Percentiles rank a stretch among this genome's conserved stretches.
Evolutionary conservation across 1,140 invertebrate species (phyloP).

Genomic region (Drosophila nigromelanica): DNA sequence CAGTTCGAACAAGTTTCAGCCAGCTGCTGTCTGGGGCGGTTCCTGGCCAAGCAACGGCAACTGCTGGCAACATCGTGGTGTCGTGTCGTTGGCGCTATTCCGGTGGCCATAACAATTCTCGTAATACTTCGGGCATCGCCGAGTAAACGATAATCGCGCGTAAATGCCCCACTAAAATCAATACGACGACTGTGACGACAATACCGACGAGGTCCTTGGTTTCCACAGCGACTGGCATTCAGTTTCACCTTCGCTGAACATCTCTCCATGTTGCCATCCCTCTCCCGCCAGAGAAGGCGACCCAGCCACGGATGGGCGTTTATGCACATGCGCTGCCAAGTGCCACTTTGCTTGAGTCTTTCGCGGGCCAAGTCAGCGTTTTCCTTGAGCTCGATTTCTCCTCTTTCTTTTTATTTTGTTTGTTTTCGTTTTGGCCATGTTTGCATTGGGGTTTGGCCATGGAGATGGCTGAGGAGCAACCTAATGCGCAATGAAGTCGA

Average conservation of each 20-base stretch:
- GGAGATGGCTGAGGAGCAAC: conserved; percentile 2
- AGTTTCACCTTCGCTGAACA: conserved; percentile 68
- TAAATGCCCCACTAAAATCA: conserved; percentile 82
- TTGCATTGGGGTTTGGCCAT: background rate
- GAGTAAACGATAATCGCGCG: conserved; percentile 82
- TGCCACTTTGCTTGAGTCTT: conserved; percentile 20
- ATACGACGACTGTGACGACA: conserved; percentile 68
- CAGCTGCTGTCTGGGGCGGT: conserved; percentile 1
- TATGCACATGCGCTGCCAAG: conserved; percentile 73
- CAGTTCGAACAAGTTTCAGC: conserved; percentile 11
- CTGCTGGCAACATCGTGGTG: conserved; percentile 63
- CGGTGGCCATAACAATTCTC: conserved; percentile 79
- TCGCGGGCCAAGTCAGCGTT: background rate
- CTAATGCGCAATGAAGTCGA: conserved; percentile 53
- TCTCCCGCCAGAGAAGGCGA: conserved; percentile 35
- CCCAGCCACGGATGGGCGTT: conserved; percentile 56
- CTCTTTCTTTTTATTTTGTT: background rate
- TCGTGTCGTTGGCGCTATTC: conserved; percentile 68
- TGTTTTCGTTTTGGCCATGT: too few species aligned
- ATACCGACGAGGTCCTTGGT: conserved; percentile 26
- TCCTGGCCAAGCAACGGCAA: conserved; percentile 24
- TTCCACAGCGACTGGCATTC: conserved; percentile 37
- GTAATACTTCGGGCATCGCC: conserved; percentile 80
- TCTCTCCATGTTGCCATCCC: conserved; percentile 56
- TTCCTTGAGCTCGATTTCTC: conserved; percentile 16